Percentiles rank a stretch among this genome's conserved stretches.
Evolutionary conservation across 30 jellyfish, hydroid and myxozoan species (phyloP).

Genomic region (Aurelia coerulea): DNA sequence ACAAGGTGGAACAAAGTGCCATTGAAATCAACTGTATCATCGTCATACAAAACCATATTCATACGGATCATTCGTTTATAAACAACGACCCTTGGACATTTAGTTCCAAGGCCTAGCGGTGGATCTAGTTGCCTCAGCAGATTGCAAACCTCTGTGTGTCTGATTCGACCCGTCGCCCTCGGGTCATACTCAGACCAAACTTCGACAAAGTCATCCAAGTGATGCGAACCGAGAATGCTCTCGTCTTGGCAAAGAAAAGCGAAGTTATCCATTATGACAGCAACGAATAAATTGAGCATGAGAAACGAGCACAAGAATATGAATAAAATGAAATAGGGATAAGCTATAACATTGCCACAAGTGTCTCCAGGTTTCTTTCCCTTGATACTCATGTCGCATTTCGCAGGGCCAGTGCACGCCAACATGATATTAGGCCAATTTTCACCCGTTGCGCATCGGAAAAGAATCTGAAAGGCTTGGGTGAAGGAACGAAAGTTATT

Average conservation of each 20-base stretch:
- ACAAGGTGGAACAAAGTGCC: slow-evolving; percentile 87
- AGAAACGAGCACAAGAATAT: slow-evolving; percentile 52
- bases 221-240: slow-evolving; percentile 64
- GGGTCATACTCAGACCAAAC: slow-evolving; percentile 75
- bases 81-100: slow-evolving; percentile 68
- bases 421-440: slow-evolving; percentile 84
- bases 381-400: slow-evolving; percentile 62
- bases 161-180: slow-evolving; percentile 71
- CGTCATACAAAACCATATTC: slow-evolving; percentile 81
- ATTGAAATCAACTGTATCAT: slow-evolving; percentile 82
- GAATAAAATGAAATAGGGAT: slow-evolving; percentile 40
- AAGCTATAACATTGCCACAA: slow-evolving; percentile 80
- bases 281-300: slow-evolving; percentile 67
- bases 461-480: slow-evolving; percentile 75
- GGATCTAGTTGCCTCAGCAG: slow-evolving; percentile 65
- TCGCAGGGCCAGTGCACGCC: slow-evolving; percentile 77
- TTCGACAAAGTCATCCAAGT: slow-evolving; percentile 58
- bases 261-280: slow-evolving; percentile 72
- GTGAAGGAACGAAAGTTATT: slow-evolving; percentile 77
- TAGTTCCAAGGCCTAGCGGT: slow-evolving; percentile 70
- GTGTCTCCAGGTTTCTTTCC: slow-evolving; percentile 47
- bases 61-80: slow-evolving; percentile 84
- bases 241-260: slow-evolving; percentile 67
- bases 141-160: slow-evolving; percentile 68
- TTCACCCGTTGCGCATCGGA: slow-evolving; percentile 88